phyloP scores from a whole-genome alignment of 2,888 invertebrate species.

The Polydesmus complanatus region DNA sequence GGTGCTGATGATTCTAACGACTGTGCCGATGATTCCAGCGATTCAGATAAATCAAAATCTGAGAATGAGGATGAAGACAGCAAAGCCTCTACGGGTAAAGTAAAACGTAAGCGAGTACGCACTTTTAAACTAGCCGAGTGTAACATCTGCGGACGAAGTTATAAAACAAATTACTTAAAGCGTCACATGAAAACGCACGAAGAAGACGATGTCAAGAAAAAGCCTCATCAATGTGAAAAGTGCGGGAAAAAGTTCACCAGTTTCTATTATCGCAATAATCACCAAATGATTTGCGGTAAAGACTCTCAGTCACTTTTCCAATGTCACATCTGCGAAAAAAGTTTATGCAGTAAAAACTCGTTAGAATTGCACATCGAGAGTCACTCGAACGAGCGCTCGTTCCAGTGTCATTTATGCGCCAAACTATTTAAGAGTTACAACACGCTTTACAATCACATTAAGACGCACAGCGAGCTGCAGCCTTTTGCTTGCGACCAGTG shows the following conservation, averaged over 20 bases:
- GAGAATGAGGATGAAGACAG: too few relatives aligned
- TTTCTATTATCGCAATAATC: constrained; percentile 83
- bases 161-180: constrained; percentile 60
- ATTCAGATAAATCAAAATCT: too few relatives aligned
- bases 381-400: not conserved
- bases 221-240: constrained; percentile 71
- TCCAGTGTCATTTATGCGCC: constrained; percentile 1
- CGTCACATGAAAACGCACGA: constrained; percentile 88
- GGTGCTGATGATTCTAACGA: too few relatives aligned
- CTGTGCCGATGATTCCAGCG: too few relatives aligned
- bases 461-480: constrained; percentile 3
- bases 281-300: constrained; percentile 38
- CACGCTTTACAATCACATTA: constrained; percentile 3
- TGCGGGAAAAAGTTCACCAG: constrained; percentile 83
- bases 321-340: not conserved
- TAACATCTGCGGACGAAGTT: too few relatives aligned
- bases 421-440: constrained; percentile 3
- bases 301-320: not conserved
- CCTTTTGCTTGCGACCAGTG: constrained; percentile 9
- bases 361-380: not conserved
- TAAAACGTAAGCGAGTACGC: too few relatives aligned
- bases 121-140: too few relatives aligned
- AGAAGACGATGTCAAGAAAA: too few relatives aligned
- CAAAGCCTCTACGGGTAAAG: too few relatives aligned
- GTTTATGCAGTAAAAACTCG: not conserved